phyloP scores from a whole-genome alignment of 2,888 invertebrate species.

The Apamea crenata region DNA sequence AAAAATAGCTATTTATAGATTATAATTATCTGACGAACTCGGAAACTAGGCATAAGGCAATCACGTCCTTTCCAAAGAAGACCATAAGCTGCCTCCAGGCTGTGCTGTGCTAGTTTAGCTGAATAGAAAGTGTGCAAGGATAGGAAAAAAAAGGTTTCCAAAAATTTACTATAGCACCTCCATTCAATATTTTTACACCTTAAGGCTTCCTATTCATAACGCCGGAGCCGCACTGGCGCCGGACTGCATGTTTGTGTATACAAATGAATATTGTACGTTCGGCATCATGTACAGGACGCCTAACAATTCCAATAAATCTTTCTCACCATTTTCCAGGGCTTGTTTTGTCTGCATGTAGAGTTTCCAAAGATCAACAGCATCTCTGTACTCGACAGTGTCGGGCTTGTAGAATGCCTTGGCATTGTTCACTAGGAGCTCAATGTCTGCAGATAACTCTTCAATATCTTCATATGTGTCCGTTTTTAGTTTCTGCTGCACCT shows the following conservation, averaged over 20 bases:
- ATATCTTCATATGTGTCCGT: conserved; percentile 99
- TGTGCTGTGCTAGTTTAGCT: not conserved
- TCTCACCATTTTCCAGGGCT: conserved; percentile 83
- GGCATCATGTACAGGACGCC: not conserved
- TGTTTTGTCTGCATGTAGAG: conserved; percentile 91
- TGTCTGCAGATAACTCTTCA: conserved; percentile 96
- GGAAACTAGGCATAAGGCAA: not conserved
- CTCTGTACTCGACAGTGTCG: conserved; percentile 95
- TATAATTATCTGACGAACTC: not conserved
- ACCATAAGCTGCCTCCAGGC: not conserved
- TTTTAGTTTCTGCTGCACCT: conserved; percentile 98
- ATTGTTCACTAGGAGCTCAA: conserved; percentile 97
- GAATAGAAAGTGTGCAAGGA: not conserved
- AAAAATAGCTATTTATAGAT: not conserved
- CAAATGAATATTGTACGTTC: not conserved
- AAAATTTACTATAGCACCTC: not conserved
- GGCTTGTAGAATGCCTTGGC: conserved; percentile 98
- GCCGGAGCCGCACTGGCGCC: not conserved
- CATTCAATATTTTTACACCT: not conserved
- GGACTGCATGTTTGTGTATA: not conserved
- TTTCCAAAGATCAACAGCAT: conserved; percentile 97
- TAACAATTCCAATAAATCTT: not conserved
- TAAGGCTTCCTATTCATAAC: not conserved
- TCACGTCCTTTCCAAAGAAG: not conserved
- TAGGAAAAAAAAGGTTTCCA: not conserved